Conservation (phyloP, 2,888 invertebrate species). For the Ophion ventricosus region DNA sequence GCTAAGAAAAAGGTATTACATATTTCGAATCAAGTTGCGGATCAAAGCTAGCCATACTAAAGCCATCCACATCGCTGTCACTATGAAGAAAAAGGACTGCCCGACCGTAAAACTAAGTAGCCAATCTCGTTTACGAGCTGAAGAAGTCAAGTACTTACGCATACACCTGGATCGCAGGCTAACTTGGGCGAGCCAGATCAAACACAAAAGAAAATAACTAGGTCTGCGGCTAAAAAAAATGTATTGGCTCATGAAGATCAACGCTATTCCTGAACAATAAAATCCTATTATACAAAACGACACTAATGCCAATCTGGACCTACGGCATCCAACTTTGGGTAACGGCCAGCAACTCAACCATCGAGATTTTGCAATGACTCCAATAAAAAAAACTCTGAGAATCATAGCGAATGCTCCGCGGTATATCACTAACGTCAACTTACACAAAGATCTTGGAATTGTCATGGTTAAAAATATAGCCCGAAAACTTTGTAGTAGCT, state of each 20-base stretch:
- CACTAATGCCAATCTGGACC: constrained; percentile 1
- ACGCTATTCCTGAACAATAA: background rate
- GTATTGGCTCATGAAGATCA: background rate
- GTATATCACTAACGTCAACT: background rate
- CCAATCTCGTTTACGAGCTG: background rate
- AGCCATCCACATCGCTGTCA: background rate
- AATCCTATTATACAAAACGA: background rate
- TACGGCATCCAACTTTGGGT: background rate
- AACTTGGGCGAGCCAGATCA: background rate
- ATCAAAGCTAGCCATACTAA: background rate
- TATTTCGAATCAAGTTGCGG: background rate
- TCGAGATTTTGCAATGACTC: background rate
- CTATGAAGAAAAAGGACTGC: background rate
- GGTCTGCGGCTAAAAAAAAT: background rate
- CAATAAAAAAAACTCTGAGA: background rate
- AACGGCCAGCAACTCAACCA: background rate
- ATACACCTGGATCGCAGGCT: background rate
- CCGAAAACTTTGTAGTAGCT: background rate
- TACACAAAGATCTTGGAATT: no score
- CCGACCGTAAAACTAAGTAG: background rate
- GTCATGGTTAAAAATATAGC: background rate
- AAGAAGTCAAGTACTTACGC: background rate
- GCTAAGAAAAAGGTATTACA: no score
- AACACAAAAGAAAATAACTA: background rate
- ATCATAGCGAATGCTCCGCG: background rate